A percentile compares a stretch with the other conserved stretches of the same genome.
Evolutionary conservation across 2,888 invertebrate species (phyloP).

Genomic region (Agonopterix heracliana): DNA sequence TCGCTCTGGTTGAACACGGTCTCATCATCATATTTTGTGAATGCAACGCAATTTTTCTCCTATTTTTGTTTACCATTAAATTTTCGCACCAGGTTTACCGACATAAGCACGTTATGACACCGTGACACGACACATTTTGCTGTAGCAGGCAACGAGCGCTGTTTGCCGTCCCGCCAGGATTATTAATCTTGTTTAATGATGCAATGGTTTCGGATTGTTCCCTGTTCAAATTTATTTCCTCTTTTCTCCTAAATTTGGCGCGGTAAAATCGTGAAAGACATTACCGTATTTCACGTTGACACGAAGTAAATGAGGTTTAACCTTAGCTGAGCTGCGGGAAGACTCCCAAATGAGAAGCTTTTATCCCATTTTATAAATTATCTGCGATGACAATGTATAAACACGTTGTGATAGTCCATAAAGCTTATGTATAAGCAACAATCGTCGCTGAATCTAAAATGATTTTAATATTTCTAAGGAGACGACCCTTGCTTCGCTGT

Average conservation of each 20-base stretch:
- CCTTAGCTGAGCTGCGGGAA: constrained; percentile 19
- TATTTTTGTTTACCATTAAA: too few relatives aligned
- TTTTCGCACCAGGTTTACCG: too few relatives aligned
- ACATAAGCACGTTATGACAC: too few relatives aligned
- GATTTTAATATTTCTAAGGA: too few relatives aligned
- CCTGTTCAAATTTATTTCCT: constrained; percentile 33
- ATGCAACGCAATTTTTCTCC: too few relatives aligned
- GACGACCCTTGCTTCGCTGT: too few relatives aligned
- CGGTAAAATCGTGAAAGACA: constrained; percentile 28
- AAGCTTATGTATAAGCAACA: not conserved
- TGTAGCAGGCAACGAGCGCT: too few relatives aligned
- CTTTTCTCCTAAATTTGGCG: constrained; percentile 24
- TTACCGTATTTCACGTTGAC: constrained; percentile 43
- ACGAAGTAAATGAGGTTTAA: constrained; percentile 34
- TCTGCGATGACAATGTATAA: constrained; percentile 22
- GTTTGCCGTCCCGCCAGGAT: not conserved
- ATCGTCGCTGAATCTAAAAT: too few relatives aligned
- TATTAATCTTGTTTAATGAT: constrained; percentile 24
- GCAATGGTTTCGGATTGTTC: constrained; percentile 30
- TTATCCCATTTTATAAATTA: constrained; percentile 23
- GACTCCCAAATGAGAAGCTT: constrained; percentile 24
- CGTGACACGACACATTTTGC: too few relatives aligned
- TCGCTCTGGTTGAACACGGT: too few relatives aligned
- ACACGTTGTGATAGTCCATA: constrained; percentile 8
- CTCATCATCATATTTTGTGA: too few relatives aligned